Evolutionary conservation across 2,113 vertebrate genomes (phyloP).

Genomic region (Proterorhinus semilunaris): DNA sequence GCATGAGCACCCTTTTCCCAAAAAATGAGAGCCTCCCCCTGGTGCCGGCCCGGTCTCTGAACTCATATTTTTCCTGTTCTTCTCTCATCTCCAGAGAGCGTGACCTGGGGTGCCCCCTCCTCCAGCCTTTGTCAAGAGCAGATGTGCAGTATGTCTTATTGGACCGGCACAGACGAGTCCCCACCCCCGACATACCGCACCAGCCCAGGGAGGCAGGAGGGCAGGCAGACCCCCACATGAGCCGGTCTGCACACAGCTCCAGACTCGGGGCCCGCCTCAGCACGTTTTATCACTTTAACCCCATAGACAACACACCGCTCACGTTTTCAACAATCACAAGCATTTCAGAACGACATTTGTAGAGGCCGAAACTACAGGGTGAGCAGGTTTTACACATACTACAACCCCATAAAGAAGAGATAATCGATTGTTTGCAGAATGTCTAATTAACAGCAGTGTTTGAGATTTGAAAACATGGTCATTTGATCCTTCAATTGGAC

Average conservation of each 20-base stretch:
- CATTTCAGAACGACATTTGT: too few relatives aligned
- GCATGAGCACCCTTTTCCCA: background rate
- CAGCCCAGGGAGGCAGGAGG: background rate
- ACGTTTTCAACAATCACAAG: too few relatives aligned
- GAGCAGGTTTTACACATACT: too few relatives aligned
- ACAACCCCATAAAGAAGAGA: too few relatives aligned
- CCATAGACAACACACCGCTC: too few relatives aligned
- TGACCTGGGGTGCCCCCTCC: slow-evolving; percentile 6
- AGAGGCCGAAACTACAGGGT: too few relatives aligned
- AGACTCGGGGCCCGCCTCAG: background rate
- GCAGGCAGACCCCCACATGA: background rate
- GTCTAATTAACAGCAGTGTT: too few relatives aligned
- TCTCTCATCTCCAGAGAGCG: slow-evolving; percentile 4
- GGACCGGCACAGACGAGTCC: background rate
- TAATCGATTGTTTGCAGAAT: too few relatives aligned
- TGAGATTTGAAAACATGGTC: too few relatives aligned
- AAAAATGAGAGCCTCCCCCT: background rate
- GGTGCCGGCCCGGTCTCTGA: background rate
- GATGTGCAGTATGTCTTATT: slow-evolving; percentile 1
- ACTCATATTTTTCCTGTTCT: slow-evolving; percentile 2
- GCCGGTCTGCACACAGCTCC: background rate
- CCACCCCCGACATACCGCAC: background rate
- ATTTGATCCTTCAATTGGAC: too few relatives aligned
- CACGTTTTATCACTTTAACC: background rate
- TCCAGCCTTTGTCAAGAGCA: slow-evolving; percentile 2